Base-by-base conservation (phyloP, 2,888 invertebrate species). In the Tenthredo amoena region DNA sequence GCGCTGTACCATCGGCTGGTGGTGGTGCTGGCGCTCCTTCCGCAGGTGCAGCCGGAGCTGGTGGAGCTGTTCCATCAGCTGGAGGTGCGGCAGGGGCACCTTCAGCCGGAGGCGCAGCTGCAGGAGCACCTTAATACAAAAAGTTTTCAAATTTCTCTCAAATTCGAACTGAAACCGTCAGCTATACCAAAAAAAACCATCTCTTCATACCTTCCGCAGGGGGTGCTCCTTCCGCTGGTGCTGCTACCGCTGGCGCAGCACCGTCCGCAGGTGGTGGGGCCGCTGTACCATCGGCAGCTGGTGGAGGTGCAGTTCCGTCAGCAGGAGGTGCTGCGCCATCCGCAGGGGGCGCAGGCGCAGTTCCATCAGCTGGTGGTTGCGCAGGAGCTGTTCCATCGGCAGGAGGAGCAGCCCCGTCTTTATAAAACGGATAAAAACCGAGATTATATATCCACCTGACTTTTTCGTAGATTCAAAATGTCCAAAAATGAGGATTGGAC, bases 41-140 rank as follows among this genome's bases (percentile, higher is more conserved):
- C 90, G 31, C 93, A 93, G 3, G 92, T 90, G 0, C 92, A 91
- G 91, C 93, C 93, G 3, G 92, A 90, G 0, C 92, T 91, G 91
- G 93, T 90, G 7, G 89, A 47, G 94, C 92, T 0, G 92, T 92
- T 74, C 92, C 92, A 72, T 92, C 93, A 0, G 92, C 90, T 10
- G 93, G 92, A 85, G 93, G 91, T 34, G 91, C 91, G 0, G 89
- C 91, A 86, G 91, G 90, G 4, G 92, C 92, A 65, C 92, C 92
- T 77, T 92, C 93, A 0, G 92, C 90, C 7, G 93, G 92, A 85
- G 93, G 91, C 31, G 91, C 91, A 0, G 89, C 91, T 4, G 91
- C 89, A n/a, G 89, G 89, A 83, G 90, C 90, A 1, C 68, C 68
- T 68, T 68, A 15, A 68, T 58, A 65, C 12, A 12, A 62, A 21